phyloP scores from a whole-genome alignment of 2,888 invertebrate species.

The Troides aeacus region DNA sequence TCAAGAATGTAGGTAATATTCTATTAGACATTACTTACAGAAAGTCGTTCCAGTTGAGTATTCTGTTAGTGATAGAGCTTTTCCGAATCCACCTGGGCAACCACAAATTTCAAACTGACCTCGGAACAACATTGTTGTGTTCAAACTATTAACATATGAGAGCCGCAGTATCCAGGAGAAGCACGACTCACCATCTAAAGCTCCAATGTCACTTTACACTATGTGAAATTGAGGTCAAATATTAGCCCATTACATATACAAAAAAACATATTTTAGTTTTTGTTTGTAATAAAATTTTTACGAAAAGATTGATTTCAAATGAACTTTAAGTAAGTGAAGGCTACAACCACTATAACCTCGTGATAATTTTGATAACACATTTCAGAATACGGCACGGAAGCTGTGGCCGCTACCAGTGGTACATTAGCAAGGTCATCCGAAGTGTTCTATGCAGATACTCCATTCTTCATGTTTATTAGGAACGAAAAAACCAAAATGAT shows the following conservation, averaged over 20 bases:
- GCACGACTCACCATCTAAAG: neutral
- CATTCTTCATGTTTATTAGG: slow-evolving; percentile 87
- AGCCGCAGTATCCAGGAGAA: neutral
- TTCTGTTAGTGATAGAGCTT: neutral
- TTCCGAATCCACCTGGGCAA: neutral
- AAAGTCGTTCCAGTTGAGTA: no score
- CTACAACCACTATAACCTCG: slow-evolving; percentile 9
- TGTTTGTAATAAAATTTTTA: neutral
- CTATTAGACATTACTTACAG: no score
- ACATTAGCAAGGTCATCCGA: slow-evolving; percentile 76
- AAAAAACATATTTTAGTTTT: neutral
- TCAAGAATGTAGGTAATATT: no score
- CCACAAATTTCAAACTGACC: neutral
- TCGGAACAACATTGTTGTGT: neutral
- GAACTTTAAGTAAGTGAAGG: slow-evolving; percentile 11
- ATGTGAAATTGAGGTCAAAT: neutral
- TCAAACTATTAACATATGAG: neutral
- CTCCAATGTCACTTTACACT: neutral
- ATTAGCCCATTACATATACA: neutral
- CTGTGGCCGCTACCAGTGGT: slow-evolving; percentile 83
- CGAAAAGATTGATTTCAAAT: neutral
- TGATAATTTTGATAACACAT: slow-evolving; percentile 23
- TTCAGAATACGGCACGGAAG: slow-evolving; percentile 85
- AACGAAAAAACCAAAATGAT: slow-evolving; percentile 83
- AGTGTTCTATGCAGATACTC: slow-evolving; percentile 81